phyloP scores from a whole-genome alignment of 2,797 vertebrate species.

The Silurus lanzhouensis region DNA sequence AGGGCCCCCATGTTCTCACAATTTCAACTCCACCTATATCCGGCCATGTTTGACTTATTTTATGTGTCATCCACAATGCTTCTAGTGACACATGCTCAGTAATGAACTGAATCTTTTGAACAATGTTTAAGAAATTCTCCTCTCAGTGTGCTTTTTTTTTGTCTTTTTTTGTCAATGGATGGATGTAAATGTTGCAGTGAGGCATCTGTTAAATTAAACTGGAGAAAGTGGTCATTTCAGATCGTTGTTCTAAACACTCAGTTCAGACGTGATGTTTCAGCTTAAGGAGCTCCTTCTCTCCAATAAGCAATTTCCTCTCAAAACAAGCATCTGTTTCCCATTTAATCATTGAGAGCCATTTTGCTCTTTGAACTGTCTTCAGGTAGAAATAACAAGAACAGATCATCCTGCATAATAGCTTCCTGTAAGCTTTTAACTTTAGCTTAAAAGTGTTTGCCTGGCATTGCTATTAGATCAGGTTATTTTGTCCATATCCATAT shows the following conservation, averaged over 20 bases:
- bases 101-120: neutral
- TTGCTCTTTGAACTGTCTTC: neutral
- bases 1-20: conserved; percentile 24
- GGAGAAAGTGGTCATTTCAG: neutral
- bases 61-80: conserved; percentile 47
- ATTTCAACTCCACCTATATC: conserved; percentile 22
- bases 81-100: conserved; percentile 35
- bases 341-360: conserved; percentile 13
- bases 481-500: conserved; percentile 11
- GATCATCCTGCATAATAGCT: neutral
- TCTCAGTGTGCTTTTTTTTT: neutral
- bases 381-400: conserved; percentile 12
- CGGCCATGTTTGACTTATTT: conserved; percentile 40
- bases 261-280: conserved; percentile 33
- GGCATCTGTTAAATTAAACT: conserved; percentile 17
- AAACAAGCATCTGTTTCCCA: conserved; percentile 41
- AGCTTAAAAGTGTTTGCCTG: neutral
- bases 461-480: neutral
- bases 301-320: conserved; percentile 36
- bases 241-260: conserved; percentile 28
- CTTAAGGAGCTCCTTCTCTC: neutral
- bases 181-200: conserved; percentile 8
- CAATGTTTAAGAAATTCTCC: neutral
- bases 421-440: neutral
- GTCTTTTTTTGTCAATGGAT: conserved; percentile 19